Conservation (phyloP, 2,113 vertebrate species). For the Lamprotornis superbus region DNA sequence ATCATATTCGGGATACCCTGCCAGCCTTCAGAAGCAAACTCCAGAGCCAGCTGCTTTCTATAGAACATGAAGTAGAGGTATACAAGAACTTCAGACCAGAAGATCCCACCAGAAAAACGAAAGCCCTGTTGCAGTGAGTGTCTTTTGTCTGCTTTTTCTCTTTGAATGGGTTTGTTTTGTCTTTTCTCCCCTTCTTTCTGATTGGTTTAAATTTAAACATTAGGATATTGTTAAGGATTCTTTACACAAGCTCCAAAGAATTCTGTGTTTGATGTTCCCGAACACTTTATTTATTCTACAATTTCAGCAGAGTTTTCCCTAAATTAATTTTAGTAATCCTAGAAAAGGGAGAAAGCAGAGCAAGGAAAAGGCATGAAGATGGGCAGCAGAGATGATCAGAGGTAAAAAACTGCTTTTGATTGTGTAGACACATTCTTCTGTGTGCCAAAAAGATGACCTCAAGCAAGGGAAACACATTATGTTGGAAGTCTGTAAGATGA, state of each 20-base stretch:
- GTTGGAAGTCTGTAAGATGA: background rate
- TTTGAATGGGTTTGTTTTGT: background rate
- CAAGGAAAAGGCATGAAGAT: background rate
- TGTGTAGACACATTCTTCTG: background rate
- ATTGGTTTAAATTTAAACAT: background rate
- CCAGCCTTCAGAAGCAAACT: conserved; percentile 85
- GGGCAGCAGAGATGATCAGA: background rate
- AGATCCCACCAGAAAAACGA: conserved; percentile 86
- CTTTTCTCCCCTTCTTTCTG: background rate
- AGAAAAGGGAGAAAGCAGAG: background rate
- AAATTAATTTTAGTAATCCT: background rate
- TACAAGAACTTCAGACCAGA: conserved; percentile 84
- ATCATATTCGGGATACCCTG: conserved; percentile 89
- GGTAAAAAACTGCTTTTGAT: background rate
- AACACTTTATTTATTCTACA: background rate
- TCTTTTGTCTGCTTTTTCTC: background rate
- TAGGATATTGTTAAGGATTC: background rate
- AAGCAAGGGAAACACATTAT: background rate
- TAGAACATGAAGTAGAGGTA: conserved; percentile 87
- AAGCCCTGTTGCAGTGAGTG: conserved; percentile 88
- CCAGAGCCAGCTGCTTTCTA: conserved; percentile 81
- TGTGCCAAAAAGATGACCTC: background rate
- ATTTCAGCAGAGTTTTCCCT: background rate
- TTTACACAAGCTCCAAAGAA: background rate
- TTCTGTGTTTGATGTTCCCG: background rate